Conservation (phyloP, 2,797 vertebrate genomes). For the Lates japonicus region DNA sequence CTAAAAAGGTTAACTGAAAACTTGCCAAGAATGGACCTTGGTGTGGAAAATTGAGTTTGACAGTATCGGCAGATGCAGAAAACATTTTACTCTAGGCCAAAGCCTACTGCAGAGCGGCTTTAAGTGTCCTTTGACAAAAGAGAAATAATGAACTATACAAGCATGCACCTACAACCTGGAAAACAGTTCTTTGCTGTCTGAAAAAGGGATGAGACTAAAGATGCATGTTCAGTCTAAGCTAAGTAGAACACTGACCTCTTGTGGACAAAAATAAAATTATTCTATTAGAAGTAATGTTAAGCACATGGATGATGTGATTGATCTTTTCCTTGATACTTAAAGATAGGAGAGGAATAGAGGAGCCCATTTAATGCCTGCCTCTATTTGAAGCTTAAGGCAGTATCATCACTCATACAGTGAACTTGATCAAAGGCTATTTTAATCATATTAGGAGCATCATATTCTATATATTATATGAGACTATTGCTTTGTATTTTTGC, state of each 20-base stretch:
- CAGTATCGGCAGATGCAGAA: background rate
- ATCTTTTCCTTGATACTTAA: background rate
- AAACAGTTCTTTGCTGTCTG: background rate
- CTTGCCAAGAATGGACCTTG: background rate
- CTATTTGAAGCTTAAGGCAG: background rate
- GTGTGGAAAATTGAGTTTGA: background rate
- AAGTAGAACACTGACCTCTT: constrained; percentile 77
- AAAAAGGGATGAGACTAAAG: background rate
- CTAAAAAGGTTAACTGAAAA: background rate
- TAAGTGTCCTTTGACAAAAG: background rate
- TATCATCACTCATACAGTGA: background rate
- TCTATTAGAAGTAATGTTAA: background rate
- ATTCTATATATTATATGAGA: background rate
- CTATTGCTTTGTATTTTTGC: background rate
- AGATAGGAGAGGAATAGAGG: background rate
- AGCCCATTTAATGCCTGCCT: background rate
- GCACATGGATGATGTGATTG: background rate
- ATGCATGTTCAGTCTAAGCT: constrained; percentile 14
- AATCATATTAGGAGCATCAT: too few species aligned
- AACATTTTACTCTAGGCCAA: constrained; percentile 2
- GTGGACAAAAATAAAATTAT: constrained; percentile 62
- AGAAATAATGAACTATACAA: background rate
- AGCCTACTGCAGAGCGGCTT: background rate
- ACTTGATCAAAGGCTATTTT: background rate
- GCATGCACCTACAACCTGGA: background rate